Evolutionary conservation across 2,888 invertebrate genomes (phyloP).

Genomic region (Drosophila hamatofila): DNA sequence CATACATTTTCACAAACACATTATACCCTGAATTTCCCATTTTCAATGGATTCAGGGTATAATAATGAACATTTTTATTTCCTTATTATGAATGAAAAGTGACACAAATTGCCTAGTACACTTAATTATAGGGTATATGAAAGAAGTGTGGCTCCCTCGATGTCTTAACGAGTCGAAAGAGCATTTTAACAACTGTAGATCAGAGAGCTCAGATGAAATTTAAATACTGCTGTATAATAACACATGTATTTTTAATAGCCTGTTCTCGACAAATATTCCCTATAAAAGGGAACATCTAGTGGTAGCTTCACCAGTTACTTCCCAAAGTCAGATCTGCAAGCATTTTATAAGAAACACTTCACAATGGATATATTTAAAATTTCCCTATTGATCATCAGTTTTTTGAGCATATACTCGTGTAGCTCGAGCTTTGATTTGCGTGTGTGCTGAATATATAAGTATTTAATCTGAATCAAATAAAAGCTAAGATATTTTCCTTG

Average conservation of each 20-base stretch:
- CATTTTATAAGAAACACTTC: constrained; percentile 2
- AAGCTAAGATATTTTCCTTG: background rate
- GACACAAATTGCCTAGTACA: no score
- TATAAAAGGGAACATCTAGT: constrained; percentile 53
- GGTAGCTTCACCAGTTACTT: constrained; percentile 43
- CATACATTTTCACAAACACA: no score
- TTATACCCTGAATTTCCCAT: no score
- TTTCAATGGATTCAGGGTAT: no score
- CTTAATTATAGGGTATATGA: constrained; percentile 2
- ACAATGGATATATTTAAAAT: constrained; percentile 29
- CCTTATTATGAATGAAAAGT: no score
- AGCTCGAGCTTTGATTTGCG: constrained; percentile 48
- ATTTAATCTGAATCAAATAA: background rate
- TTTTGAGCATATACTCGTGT: constrained; percentile 10
- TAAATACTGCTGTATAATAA: constrained; percentile 35
- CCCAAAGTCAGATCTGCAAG: constrained; percentile 1
- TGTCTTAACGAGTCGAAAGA: constrained; percentile 43
- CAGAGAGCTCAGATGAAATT: constrained; percentile 29
- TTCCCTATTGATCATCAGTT: constrained; percentile 31
- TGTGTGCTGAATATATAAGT: constrained; percentile 33
- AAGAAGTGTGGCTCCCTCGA: constrained; percentile 25
- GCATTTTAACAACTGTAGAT: constrained; percentile 40
- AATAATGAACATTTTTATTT: no score
- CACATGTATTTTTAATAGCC: constrained; percentile 31
- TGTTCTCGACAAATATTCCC: constrained; percentile 11